Percentiles rank a stretch among this genome's conserved stretches.
Evolutionary conservation across 2,888 invertebrate genomes (phyloP).

Genomic region (Phengaris arion): DNA sequence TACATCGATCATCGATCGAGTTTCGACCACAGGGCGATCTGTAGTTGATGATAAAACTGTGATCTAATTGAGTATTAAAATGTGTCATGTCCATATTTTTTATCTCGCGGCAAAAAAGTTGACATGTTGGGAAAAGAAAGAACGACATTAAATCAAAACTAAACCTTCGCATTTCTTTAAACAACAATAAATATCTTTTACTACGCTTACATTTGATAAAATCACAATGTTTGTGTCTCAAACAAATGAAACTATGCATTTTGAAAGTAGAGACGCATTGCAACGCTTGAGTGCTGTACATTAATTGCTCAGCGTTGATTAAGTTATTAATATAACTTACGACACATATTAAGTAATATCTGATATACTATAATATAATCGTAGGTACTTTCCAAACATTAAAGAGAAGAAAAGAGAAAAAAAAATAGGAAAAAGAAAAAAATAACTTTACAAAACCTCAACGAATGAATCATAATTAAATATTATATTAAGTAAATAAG

Average conservation of each 20-base stretch:
- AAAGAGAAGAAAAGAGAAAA: background rate
- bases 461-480: too few relatives aligned
- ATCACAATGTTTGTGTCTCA: background rate
- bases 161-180: too few relatives aligned
- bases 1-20: too few relatives aligned
- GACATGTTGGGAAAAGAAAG: too few relatives aligned
- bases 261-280: constrained; percentile 11
- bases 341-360: constrained; percentile 15
- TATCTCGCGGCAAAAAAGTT: too few relatives aligned
- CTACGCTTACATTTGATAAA: background rate
- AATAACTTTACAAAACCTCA: background rate
- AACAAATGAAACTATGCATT: background rate
- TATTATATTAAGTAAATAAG: too few relatives aligned
- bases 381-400: background rate
- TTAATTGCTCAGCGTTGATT: constrained; percentile 4
- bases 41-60: too few relatives aligned
- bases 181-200: background rate
- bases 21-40: too few relatives aligned
- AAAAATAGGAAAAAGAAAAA: too few relatives aligned
- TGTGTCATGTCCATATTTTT: too few relatives aligned
- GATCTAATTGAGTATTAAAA: too few relatives aligned
- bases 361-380: background rate
- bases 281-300: background rate
- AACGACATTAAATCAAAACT: too few relatives aligned
- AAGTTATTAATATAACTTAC: constrained; percentile 26